Evolutionary conservation across 2,888 invertebrate species (phyloP).

Genomic region (Cephus spinipes): DNA sequence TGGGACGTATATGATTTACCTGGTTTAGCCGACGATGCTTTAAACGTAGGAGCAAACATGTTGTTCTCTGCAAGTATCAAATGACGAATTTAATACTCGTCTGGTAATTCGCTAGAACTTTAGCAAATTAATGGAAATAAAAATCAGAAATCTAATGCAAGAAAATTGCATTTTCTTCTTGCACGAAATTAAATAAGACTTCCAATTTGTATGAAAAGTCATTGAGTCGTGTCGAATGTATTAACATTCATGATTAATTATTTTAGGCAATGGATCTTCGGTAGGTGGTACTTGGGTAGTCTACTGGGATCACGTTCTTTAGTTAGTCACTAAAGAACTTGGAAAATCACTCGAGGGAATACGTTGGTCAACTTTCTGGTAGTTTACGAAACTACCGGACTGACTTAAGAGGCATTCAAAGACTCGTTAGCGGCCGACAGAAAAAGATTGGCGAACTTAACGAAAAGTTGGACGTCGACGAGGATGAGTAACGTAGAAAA

Average conservation of each 20-base stretch:
- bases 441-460: not conserved
- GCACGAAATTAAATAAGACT: not conserved
- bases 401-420: not conserved
- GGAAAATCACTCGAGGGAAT: not conserved
- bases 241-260: not conserved
- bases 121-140: not conserved
- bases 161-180: not conserved
- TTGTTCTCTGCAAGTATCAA: constrained; percentile 74
- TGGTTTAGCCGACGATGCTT: constrained; percentile 81
- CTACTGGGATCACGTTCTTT: not conserved
- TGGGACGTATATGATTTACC: constrained; percentile 68
- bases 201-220: not conserved
- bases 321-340: not conserved
- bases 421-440: not conserved
- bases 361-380: not conserved
- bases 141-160: not conserved
- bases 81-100: not conserved
- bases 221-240: too few relatives aligned
- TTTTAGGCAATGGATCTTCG: not conserved
- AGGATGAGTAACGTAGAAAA: not conserved
- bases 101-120: not conserved
- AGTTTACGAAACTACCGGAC: not conserved
- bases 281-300: not conserved
- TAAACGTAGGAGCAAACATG: constrained; percentile 85
- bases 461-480: not conserved